phyloP scores from a whole-genome alignment of 2,888 invertebrate species.

The Scaptomyza reducta region DNA sequence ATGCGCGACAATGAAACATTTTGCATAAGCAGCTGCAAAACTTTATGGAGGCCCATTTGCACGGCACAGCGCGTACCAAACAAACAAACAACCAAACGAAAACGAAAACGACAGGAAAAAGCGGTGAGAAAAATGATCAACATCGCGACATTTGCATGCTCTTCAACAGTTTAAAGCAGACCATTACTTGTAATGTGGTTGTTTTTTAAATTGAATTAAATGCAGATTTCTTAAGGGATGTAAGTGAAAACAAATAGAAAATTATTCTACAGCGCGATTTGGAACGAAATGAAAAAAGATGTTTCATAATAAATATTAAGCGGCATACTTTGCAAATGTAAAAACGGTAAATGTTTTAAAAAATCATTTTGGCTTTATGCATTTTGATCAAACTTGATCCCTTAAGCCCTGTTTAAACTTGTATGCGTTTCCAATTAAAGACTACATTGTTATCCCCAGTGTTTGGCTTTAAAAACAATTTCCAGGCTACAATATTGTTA shows the following conservation, averaged over 20 bases:
- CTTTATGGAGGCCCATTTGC: constrained; percentile 45
- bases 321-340: not conserved
- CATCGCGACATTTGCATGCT: constrained; percentile 11
- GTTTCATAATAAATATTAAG: not conserved
- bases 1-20: constrained; percentile 66
- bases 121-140: not conserved
- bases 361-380: not conserved
- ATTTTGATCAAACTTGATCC: not conserved
- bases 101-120: not conserved
- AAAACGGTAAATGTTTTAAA: not conserved
- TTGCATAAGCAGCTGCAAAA: constrained; percentile 56
- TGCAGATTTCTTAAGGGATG: not conserved
- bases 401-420: not conserved
- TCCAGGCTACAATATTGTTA: constrained; percentile 16
- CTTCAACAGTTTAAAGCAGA: not conserved
- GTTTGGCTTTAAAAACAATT: constrained; percentile 12
- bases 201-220: not conserved
- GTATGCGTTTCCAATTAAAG: not conserved
- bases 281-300: not conserved
- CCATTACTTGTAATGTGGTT: too few relatives aligned
- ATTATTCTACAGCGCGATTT: not conserved
- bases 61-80: constrained; percentile 44
- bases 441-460: not conserved
- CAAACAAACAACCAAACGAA: constrained; percentile 19
- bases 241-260: not conserved